Base-by-base conservation (phyloP, 2,888 invertebrate species). In the Syrista parreyssii region DNA sequence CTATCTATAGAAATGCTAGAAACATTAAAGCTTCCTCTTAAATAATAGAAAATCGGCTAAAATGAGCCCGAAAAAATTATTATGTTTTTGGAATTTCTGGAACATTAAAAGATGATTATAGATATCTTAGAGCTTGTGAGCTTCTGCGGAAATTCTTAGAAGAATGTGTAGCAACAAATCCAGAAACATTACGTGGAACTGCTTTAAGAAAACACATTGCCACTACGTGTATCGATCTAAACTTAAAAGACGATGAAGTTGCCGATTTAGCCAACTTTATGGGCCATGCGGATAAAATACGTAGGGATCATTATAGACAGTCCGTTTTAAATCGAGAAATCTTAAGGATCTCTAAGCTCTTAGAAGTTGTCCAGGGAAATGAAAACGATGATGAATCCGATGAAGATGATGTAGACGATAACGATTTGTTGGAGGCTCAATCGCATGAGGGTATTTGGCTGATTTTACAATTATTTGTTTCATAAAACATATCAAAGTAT, bases 231-330 rank as follows among this genome's bases (percentile, higher is more conserved):
- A 72, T 80, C 68, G 55, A 76, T 36, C 78, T 84, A 72, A 81
- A 83, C 77, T 76, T 85, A 76, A 31, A 79, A 36, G 82, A 84
- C 32, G 72, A 80, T 74, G 80, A 84, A 78, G 78, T 84, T 30
- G 75, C 79, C 12, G 80, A 83, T 68, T 76, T 85, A 32, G 81
- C 83, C 36, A 81, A 79, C n/a, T 85, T 84, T 73, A 78, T 84
- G 79, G 85, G 85, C 12, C 85, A 85, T 76, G 75, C 79, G 11
- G 80, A 83, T n/a, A 80, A 85, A 77, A 84, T 84, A 68, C 83
- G 84, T 35, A 77, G 79, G 73, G 75, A 76, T 12, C 78, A 79
- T 75, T 84, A 85, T 72, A 75, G 83, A 55, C 79, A 82, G 68
- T 83, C 84, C 6, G 75, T 84, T 74, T 32, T 80, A 9, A 79